These are phyloP conservation scores for Brachionichthys hirsutus DNA, from an alignment of 2,113 vertebrate genomes.

Conservation along the genomic window DNA sequence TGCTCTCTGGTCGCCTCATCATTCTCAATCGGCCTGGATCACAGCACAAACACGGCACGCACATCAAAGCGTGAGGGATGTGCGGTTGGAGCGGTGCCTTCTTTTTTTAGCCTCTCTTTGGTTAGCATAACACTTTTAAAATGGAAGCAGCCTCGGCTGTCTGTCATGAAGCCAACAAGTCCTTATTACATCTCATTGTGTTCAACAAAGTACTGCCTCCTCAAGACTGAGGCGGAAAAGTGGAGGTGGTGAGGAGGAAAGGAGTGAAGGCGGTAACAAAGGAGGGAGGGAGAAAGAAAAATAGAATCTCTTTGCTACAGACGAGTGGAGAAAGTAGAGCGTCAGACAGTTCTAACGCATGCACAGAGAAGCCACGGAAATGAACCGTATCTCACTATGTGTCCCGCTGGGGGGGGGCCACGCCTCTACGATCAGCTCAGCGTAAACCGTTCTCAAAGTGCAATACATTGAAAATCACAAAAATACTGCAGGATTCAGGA, in stretches of 20 bases:
- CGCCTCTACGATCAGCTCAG: neutral
- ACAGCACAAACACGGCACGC: constrained; percentile 1
- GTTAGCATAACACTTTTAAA: constrained; percentile 24
- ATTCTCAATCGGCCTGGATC: constrained; percentile 11
- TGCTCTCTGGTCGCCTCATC: constrained; percentile 13
- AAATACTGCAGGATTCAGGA: constrained; percentile 1
- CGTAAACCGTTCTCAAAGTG: neutral
- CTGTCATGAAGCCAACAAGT: constrained; percentile 14
- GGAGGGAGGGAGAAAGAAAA: neutral
- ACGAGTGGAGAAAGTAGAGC: neutral
- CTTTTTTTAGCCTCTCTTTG: neutral
- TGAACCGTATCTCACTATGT: too few species aligned
- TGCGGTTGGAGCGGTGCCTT: neutral
- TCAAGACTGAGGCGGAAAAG: neutral
- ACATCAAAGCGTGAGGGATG: constrained; percentile 16
- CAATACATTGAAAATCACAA: constrained; percentile 7
- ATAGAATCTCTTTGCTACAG: neutral
- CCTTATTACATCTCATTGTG: constrained; percentile 1
- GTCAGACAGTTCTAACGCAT: neutral
- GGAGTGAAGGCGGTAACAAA: neutral
- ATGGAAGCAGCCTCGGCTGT: constrained; percentile 19
- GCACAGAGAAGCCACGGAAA: neutral
- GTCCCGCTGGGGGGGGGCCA: neutral
- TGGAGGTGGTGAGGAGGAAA: neutral
- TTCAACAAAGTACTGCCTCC: constrained; percentile 9